These are phyloP conservation scores for Apodemus sylvaticus DNA, from an alignment of 2,113 vertebrate genomes.

Conservation along the genomic window DNA sequence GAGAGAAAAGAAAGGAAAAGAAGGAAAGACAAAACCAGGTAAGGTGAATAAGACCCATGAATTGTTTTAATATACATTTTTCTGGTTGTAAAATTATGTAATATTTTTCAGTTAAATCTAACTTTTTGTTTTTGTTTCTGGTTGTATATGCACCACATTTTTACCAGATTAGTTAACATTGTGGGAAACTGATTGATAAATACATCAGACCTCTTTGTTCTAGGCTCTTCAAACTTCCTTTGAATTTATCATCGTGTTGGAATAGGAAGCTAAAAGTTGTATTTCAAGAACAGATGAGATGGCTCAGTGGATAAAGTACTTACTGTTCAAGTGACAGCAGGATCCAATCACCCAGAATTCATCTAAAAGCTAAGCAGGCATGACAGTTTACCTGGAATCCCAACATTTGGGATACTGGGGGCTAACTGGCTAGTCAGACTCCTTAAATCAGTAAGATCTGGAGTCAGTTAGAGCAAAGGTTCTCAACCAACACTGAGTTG, in stretches of 20 bases:
- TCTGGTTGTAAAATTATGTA: neutral
- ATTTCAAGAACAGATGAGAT: neutral
- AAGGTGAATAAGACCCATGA: neutral
- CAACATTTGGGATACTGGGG: neutral
- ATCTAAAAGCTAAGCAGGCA: neutral
- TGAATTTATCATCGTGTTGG: conserved; percentile 3
- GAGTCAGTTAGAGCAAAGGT: neutral
- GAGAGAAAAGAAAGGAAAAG: neutral
- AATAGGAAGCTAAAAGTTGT: neutral
- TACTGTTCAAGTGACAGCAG: too few relatives aligned
- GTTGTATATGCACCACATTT: neutral
- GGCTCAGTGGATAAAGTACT: neutral
- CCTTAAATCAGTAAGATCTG: fast-evolving
- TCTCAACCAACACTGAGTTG: neutral
- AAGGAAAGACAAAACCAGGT: neutral
- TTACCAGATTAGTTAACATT: neutral
- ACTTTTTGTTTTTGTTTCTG: too few relatives aligned
- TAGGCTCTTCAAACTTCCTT: neutral
- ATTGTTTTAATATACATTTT: neutral
- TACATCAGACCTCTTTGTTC: neutral
- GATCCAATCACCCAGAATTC: neutral
- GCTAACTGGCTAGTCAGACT: neutral
- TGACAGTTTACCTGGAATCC: neutral
- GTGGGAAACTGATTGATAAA: neutral
- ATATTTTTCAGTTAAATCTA: too few relatives aligned